Evolutionary conservation across 64 coral and sea anemone species (phyloP).

Genomic region (Actinia tenebrosa): DNA sequence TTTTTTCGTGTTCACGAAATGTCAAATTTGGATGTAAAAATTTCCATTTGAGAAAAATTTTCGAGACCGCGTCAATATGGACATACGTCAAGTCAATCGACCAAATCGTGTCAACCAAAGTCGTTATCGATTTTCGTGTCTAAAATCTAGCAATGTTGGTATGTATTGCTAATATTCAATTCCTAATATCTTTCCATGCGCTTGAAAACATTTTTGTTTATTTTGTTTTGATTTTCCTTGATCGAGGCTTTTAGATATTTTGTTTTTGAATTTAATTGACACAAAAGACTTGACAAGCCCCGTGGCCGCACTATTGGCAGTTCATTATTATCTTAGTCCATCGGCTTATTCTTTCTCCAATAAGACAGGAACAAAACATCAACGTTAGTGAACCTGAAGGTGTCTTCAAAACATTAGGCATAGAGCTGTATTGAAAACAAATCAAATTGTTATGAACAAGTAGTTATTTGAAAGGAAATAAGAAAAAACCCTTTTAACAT

Average conservation of each 20-base stretch:
- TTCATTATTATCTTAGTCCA: not conserved
- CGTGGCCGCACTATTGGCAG: not conserved
- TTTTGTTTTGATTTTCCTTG: not conserved
- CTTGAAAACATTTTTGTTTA: not conserved
- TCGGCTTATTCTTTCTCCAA: not conserved
- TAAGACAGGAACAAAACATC: not conserved
- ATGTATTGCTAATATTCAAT: not conserved
- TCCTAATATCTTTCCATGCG: not conserved
- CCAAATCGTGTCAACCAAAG: not conserved
- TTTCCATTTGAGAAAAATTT: not conserved
- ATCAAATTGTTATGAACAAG: not conserved
- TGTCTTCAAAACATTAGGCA: not conserved
- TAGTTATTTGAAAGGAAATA: not conserved
- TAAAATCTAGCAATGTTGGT: no score
- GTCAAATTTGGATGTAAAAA: not conserved
- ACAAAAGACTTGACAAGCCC: not conserved
- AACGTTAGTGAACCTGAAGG: not conserved
- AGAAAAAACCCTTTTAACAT: not conserved
- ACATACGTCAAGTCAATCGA: no score
- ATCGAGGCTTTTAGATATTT: not conserved
- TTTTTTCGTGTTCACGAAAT: not conserved
- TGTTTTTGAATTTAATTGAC: constrained; percentile 4
- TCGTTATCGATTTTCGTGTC: not conserved
- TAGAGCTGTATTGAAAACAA: not conserved
- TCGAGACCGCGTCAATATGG: no score